phyloP scores from a whole-genome alignment of 2,113 vertebrate species.

The Anguilla japonica region DNA sequence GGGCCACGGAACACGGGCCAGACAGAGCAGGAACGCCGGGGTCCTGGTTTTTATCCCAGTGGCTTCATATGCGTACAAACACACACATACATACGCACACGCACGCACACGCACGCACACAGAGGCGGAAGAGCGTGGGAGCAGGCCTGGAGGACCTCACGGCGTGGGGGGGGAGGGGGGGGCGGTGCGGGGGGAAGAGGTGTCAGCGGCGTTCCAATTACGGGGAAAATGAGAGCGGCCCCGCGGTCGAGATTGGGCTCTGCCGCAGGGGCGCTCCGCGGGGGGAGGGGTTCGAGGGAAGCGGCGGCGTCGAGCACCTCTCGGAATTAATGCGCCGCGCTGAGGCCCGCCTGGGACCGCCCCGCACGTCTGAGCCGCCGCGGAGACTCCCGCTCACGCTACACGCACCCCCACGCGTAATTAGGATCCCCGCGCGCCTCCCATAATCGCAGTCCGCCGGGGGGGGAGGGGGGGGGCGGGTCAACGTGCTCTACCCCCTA shows the following conservation, averaged over 20 bases:
- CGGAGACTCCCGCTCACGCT: not conserved
- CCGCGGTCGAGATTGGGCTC: conserved; percentile 2
- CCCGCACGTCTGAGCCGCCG: not conserved
- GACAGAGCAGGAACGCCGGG: not conserved
- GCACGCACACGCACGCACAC: not conserved
- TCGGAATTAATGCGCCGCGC: not conserved
- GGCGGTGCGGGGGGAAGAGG: too few species aligned
- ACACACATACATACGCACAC: too few species aligned
- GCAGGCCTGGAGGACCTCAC: not conserved
- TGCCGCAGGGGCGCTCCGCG: not conserved
- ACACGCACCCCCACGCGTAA: not conserved
- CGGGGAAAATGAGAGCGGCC: not conserved
- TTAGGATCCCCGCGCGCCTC: not conserved
- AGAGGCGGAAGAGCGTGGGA: not conserved
- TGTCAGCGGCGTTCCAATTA: not conserved
- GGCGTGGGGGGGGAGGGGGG: too few species aligned
- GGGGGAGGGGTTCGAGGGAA: not conserved
- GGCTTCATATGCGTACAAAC: too few species aligned
- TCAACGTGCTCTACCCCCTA: not conserved
- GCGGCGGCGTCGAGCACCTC: not conserved
- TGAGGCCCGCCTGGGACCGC: not conserved
- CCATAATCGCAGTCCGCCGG: not conserved
- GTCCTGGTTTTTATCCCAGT: not conserved
- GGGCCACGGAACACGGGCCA: not conserved
- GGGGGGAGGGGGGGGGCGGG: not conserved